Percentiles rank a stretch among this genome's conserved stretches.
Conservation (phyloP, 2,797 vertebrate genomes). For the Microchirus variegatus region DNA sequence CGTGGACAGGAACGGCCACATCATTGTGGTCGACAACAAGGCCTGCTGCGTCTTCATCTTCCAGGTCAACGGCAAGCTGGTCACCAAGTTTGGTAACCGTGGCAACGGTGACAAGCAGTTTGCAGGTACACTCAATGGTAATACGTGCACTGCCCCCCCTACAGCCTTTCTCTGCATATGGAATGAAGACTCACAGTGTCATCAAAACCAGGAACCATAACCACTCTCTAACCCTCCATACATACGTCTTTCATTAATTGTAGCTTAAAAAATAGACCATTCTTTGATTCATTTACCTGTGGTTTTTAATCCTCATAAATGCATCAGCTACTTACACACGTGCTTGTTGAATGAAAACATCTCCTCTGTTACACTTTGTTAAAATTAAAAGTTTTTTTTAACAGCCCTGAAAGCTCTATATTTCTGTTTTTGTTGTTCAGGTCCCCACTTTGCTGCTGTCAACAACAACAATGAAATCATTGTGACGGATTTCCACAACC, state of each 20-base stretch:
- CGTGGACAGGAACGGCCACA: constrained; percentile 95
- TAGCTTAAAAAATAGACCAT: not conserved
- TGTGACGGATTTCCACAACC: constrained; percentile 98
- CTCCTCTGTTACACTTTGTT: not conserved
- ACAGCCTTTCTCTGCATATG: constrained; percentile 72
- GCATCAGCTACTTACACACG: not conserved
- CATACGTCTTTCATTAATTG: no score
- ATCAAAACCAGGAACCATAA: constrained; percentile 18
- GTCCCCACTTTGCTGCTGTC: constrained; percentile 98
- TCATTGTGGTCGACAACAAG: constrained; percentile 99
- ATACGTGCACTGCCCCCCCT: constrained; percentile 72
- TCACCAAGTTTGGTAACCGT: constrained; percentile 95
- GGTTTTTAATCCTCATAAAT: constrained; percentile 1
- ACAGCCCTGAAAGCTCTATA: not conserved
- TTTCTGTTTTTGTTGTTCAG: constrained; percentile 68
- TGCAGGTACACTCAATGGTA: constrained; percentile 92
- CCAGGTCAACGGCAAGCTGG: constrained; percentile 95
- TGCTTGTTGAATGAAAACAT: constrained; percentile 26
- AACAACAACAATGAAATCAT: constrained; percentile 99
- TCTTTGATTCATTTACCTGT: not conserved
- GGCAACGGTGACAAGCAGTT: constrained; percentile 98
- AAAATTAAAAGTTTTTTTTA: not conserved
- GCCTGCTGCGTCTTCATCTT: constrained; percentile 98
- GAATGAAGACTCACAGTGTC: constrained; percentile 34
- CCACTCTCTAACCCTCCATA: constrained; percentile 7